Conservation (phyloP, 2,113 vertebrate genomes). For the Seriola aureovittata region DNA sequence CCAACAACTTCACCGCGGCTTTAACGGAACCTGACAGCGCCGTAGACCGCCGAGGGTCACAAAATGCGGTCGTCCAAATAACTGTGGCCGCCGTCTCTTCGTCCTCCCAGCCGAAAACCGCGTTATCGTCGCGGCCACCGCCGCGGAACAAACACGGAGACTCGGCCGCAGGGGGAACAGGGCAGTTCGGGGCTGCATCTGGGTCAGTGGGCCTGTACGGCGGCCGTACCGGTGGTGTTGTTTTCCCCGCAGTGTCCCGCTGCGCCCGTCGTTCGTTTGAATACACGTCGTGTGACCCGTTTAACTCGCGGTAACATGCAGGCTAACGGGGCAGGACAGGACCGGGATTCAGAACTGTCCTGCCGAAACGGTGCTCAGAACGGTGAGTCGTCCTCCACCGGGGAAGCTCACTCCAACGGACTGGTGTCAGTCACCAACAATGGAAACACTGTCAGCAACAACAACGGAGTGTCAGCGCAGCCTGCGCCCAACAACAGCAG, state of each 20-base stretch:
- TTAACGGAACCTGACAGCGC: conserved; percentile 46
- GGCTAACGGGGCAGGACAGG: conserved; percentile 91
- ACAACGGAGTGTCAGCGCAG: conserved; percentile 85
- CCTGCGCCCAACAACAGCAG: conserved; percentile 70
- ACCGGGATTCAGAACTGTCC: conserved; percentile 85
- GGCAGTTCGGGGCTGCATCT: conserved; percentile 89
- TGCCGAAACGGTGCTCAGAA: conserved; percentile 87
- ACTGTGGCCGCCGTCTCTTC: conserved; percentile 88
- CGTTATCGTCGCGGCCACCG: conserved; percentile 87
- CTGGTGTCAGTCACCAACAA: conserved; percentile 85
- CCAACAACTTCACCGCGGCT: conserved; percentile 28
- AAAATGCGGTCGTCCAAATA: conserved; percentile 85
- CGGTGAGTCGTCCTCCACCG: conserved; percentile 88
- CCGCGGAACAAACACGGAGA: conserved; percentile 89
- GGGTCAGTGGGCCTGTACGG: conserved; percentile 90
- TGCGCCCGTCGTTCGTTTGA: conserved; percentile 33
- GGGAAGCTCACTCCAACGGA: conserved; percentile 90
- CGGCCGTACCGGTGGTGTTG: conserved; percentile 54
- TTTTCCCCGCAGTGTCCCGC: conserved; percentile 51
- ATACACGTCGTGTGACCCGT: conserved; percentile 47
- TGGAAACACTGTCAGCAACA: conserved; percentile 83
- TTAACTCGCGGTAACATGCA: conserved; percentile 87
- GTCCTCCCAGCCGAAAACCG: conserved; percentile 87
- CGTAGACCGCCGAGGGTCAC: conserved; percentile 74
- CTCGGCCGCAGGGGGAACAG: conserved; percentile 88